These are phyloP conservation scores for Scolanthus callimorphus DNA, from an alignment of 92 coral and sea anemone genomes.

Conservation along the genomic window DNA sequence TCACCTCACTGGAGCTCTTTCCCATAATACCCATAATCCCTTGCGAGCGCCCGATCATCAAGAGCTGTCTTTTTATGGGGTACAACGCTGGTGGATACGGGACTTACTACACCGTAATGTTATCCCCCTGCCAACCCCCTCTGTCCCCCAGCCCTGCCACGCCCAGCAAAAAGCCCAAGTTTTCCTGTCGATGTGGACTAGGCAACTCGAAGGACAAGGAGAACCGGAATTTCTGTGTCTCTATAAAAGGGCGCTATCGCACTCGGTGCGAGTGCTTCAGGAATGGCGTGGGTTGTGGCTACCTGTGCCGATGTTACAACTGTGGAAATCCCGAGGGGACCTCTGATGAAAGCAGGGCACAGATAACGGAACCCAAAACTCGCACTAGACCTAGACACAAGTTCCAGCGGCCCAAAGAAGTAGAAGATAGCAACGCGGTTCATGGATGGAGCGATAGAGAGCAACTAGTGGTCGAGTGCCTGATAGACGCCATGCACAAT, in stretches of 20 bases:
- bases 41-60: slow-evolving; percentile 40
- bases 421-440: neutral
- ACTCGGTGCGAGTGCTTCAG: slow-evolving; percentile 70
- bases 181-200: slow-evolving; percentile 62
- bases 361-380: slow-evolving; percentile 6
- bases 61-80: slow-evolving; percentile 47
- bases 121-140: neutral
- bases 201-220: slow-evolving; percentile 53
- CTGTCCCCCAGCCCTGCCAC: too few species aligned
- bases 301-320: slow-evolving; percentile 60
- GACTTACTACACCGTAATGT: slow-evolving; percentile 25
- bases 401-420: slow-evolving; percentile 42
- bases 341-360: slow-evolving; percentile 35
- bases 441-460: slow-evolving; percentile 43
- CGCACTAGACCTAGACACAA: slow-evolving; percentile 56
- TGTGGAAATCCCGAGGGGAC: slow-evolving; percentile 71
- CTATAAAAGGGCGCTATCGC: slow-evolving; percentile 41
- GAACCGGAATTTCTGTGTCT: slow-evolving; percentile 52
- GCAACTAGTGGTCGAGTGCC: slow-evolving; percentile 42
- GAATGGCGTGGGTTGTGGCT: slow-evolving; percentile 52
- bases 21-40: slow-evolving; percentile 60
- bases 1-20: slow-evolving; percentile 62
- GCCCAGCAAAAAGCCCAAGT: slow-evolving; percentile 16
- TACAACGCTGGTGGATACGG: slow-evolving; percentile 58
- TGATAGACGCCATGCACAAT: slow-evolving; percentile 39